Conservation (phyloP, 1,140 invertebrate genomes). For the Brachionus calyciflorus region DNA sequence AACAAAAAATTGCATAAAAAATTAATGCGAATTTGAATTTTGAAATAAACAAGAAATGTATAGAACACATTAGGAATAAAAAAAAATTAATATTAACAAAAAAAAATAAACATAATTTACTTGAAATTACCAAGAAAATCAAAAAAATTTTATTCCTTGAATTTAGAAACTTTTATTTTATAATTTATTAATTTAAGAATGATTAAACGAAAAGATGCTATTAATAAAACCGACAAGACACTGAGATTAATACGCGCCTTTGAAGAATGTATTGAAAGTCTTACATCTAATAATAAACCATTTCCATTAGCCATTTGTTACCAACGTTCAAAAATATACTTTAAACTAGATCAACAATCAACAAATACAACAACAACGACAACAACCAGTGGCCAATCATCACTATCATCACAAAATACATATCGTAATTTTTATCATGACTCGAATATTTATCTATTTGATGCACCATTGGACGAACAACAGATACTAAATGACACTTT, state of each 20-base stretch:
- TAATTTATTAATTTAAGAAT: not conserved
- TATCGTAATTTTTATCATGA: conserved; percentile 9
- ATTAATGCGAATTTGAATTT: too few relatives aligned
- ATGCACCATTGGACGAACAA: not conserved
- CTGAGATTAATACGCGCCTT: not conserved
- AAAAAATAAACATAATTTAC: too few relatives aligned
- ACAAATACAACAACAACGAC: not conserved
- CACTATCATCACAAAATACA: too few relatives aligned
- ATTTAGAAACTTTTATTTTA: not conserved
- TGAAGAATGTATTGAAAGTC: conserved; percentile 38
- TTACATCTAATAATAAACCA: not conserved
- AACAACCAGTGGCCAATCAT: not conserved
- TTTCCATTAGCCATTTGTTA: conserved; percentile 25
- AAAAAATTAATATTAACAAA: too few relatives aligned
- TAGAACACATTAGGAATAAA: too few relatives aligned
- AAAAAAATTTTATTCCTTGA: too few relatives aligned
- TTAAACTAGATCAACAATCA: not conserved
- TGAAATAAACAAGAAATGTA: too few relatives aligned
- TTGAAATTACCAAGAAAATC: too few relatives aligned
- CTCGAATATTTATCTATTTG: conserved; percentile 14
- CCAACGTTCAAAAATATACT: conserved; percentile 26
- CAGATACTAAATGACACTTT: not conserved
- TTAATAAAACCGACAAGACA: not conserved
- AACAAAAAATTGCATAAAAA: too few relatives aligned
- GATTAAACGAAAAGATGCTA: conserved; percentile 30